Evolutionary conservation across 2,113 vertebrate genomes (phyloP).

Genomic region (Spermophilus dauricus): DNA sequence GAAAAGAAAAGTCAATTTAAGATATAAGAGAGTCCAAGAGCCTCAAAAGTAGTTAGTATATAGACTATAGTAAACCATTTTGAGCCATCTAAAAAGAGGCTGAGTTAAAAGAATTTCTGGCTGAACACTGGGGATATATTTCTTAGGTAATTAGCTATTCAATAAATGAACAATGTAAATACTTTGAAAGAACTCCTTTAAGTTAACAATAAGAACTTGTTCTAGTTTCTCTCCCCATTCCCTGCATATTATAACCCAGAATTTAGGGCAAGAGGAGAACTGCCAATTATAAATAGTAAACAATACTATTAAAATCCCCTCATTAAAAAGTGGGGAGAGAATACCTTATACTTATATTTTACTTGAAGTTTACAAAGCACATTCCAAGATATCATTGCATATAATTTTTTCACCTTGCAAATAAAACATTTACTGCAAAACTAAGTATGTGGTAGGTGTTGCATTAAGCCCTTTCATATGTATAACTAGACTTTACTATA

Average conservation of each 20-base stretch:
- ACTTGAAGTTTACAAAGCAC: not conserved
- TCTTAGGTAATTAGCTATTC: not conserved
- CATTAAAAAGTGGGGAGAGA: not conserved
- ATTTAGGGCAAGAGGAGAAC: not conserved
- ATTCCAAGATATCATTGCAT: not conserved
- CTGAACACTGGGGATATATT: not conserved
- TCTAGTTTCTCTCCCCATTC: not conserved
- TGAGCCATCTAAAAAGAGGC: not conserved
- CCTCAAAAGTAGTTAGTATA: not conserved
- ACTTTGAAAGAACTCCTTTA: not conserved
- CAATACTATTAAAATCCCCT: not conserved
- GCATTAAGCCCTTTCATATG: not conserved
- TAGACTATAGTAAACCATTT: not conserved
- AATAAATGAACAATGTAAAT: not conserved
- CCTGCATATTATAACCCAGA: not conserved
- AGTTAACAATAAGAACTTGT: not conserved
- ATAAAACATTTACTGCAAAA: constrained; percentile 22
- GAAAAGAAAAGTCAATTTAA: constrained; percentile 77
- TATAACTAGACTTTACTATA: not conserved
- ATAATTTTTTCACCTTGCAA: not conserved
- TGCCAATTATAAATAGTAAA: not conserved
- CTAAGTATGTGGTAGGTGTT: not conserved
- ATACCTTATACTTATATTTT: not conserved
- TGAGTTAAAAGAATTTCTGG: not conserved
- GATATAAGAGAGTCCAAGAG: not conserved